Percentiles rank a stretch among this genome's conserved stretches.
Evolutionary conservation across 2,888 invertebrate species (phyloP).

Genomic region (Agrilus biguttatus): DNA sequence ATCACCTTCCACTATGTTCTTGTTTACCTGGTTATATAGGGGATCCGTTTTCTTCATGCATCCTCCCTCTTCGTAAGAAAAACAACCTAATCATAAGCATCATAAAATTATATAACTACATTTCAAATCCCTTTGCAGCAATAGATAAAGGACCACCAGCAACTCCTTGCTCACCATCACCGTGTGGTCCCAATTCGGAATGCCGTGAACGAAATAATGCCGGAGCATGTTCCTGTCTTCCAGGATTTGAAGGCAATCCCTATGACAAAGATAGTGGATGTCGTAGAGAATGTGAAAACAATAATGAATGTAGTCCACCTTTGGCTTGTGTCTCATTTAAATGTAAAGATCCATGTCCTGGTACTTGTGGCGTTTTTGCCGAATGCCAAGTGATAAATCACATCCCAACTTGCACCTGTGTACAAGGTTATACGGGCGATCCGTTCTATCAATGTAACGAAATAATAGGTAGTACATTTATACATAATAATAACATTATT

Average conservation of each 20-base stretch:
- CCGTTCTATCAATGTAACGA: constrained; percentile 64
- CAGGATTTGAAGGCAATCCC: constrained; percentile 70
- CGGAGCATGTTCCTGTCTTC: constrained; percentile 70
- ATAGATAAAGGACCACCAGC: constrained; percentile 47
- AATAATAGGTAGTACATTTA: constrained; percentile 25
- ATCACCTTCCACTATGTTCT: constrained; percentile 67
- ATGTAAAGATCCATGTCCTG: constrained; percentile 73
- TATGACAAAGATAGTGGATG: constrained; percentile 55
- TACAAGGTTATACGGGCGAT: constrained; percentile 63
- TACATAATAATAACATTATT: constrained; percentile 8
- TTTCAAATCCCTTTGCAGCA: constrained; percentile 28
- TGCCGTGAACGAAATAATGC: constrained; percentile 71
- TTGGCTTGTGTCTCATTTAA: constrained; percentile 69
- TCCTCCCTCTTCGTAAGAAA: constrained; percentile 16
- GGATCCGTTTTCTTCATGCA: constrained; percentile 51
- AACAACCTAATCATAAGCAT: constrained; percentile 22
- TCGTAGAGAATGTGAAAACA: constrained; percentile 63
- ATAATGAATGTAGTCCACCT: constrained; percentile 56
- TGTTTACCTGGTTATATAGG: constrained; percentile 74
- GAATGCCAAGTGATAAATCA: constrained; percentile 67
- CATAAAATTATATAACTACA: neutral
- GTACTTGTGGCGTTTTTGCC: constrained; percentile 68
- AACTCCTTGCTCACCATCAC: constrained; percentile 71
- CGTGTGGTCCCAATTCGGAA: constrained; percentile 75
- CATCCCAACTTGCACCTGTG: constrained; percentile 64